Evolutionary conservation across 2,888 invertebrate species (phyloP).

Genomic region (Meganola albula): DNA sequence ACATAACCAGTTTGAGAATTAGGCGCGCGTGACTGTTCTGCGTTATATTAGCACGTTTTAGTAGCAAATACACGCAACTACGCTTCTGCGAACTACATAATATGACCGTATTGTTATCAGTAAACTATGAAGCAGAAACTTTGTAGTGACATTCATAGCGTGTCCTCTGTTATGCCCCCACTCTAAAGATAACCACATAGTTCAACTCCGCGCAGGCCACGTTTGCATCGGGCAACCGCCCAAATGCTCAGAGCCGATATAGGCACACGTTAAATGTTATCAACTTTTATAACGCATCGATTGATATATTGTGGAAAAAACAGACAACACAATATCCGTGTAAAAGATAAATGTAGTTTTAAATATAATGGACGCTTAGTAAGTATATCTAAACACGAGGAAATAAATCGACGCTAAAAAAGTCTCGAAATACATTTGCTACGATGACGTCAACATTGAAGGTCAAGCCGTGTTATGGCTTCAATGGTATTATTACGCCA

Average conservation of each 20-base stretch:
- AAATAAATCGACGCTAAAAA: conserved; percentile 18
- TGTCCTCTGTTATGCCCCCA: conserved; percentile 49
- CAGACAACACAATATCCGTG: no score
- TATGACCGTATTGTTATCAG: conserved; percentile 29
- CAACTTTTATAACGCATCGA: no score
- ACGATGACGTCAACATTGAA: conserved; percentile 27
- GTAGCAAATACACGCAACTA: no score
- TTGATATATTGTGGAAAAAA: no score
- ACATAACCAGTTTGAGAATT: conserved; percentile 14
- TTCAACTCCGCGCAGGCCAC: conserved; percentile 35
- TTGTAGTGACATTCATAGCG: conserved; percentile 49
- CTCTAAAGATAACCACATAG: conserved; percentile 62
- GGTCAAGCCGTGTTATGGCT: conserved; percentile 28
- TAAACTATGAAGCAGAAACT: conserved; percentile 30
- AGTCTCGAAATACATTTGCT: conserved; percentile 12
- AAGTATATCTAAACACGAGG: conserved; percentile 11
- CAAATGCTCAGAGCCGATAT: conserved; percentile 37
- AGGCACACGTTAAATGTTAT: conserved; percentile 11
- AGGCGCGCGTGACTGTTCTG: not conserved
- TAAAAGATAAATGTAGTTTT: no score
- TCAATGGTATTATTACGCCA: no score
- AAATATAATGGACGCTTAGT: not conserved
- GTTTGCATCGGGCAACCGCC: conserved; percentile 49
- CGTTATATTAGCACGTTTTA: not conserved
- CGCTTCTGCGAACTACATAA: conserved; percentile 1